Evolutionary conservation across 2,113 vertebrate species (phyloP), one percentile per base, ranked within the genome.

Genomic region (Willisornis vidua): DNA sequence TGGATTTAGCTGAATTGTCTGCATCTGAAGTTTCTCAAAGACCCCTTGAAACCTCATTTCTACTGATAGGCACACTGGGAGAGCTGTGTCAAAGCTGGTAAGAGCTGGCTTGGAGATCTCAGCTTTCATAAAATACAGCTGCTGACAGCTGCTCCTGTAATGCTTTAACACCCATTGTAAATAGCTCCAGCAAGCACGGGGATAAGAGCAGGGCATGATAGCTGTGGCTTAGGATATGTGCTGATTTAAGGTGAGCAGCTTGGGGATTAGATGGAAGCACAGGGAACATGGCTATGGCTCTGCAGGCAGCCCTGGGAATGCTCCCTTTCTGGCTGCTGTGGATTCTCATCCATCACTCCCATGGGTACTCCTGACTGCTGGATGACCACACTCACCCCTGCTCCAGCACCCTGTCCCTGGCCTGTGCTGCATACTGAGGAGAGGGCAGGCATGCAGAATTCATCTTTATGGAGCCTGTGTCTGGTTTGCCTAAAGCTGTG

Each of bases 331-430:
- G 35, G 29, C 16, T 83, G 59, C 59, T 55, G 88, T 29, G 45
- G 17, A 24, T 41, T 80, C 55, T 74, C 0, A 0, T 14, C 46
- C 45, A 10, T 46, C 0, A 1, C 10, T 77, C 29, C 55, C 19
- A 3, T 31, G 9, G 14, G 12, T 2, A 1, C 7, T 63, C 19
- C 55, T 26, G 7, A 10, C 33, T 9, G 5, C 51, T 55, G 59
- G 52, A 28, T 1, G 29, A 51, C 37, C 29, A 35, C 41, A 19
- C 18, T 28, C 35, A 5, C 29, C 19, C 4, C 41, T 74, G 66
- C 57, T 41, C 16, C 33, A 49, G 52, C 48, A 6, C 6, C n/a
- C 41, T 4, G 48, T 8, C 54, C 62, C 61, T 1, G 4, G 12
- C 45, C 25, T 7, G 2, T 18, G 49, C 83, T 51, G 31, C 3